A percentile compares a stretch with the other conserved stretches of the same genome.
Evolutionary conservation across 2,888 invertebrate species (phyloP).

Genomic region (Pogonocherus hispidulus): DNA sequence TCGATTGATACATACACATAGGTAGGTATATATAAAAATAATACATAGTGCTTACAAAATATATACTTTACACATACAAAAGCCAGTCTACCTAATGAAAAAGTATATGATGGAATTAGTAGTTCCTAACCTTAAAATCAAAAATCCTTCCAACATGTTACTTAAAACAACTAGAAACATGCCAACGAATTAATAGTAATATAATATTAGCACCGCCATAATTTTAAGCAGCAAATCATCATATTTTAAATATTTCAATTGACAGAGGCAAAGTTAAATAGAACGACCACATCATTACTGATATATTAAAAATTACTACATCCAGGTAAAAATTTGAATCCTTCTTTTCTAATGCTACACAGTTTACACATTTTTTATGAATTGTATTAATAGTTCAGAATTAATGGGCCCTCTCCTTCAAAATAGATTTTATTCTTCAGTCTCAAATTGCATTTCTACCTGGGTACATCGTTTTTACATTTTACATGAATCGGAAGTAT

Average conservation of each 20-base stretch:
- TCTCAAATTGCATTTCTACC: slow-evolving; percentile 14
- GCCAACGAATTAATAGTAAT: slow-evolving; percentile 59
- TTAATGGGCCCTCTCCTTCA: slow-evolving; percentile 1
- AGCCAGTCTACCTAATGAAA: slow-evolving; percentile 56
- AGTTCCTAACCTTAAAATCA: slow-evolving; percentile 26
- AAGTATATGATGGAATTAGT: slow-evolving; percentile 42
- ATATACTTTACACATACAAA: slow-evolving; percentile 62
- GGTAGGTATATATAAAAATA: slow-evolving; percentile 39
- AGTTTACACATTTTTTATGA: background rate
- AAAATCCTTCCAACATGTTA: slow-evolving; percentile 30
- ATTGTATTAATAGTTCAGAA: background rate
- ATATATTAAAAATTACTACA: background rate
- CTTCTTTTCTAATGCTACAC: background rate
- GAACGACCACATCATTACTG: background rate
- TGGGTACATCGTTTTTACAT: slow-evolving; percentile 5
- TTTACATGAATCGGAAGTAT: background rate
- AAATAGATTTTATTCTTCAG: slow-evolving; percentile 1
- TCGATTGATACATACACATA: slow-evolving; percentile 44
- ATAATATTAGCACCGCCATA: slow-evolving; percentile 61
- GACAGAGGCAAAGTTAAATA: slow-evolving; percentile 11
- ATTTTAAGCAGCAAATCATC: slow-evolving; percentile 19
- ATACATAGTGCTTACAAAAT: slow-evolving; percentile 61
- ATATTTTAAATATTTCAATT: slow-evolving; percentile 16
- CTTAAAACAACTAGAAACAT: slow-evolving; percentile 60
- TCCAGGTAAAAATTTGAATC: slow-evolving; percentile 18